phyloP scores from a whole-genome alignment of 2,888 invertebrate genomes.

The Arctia plantaginis region DNA sequence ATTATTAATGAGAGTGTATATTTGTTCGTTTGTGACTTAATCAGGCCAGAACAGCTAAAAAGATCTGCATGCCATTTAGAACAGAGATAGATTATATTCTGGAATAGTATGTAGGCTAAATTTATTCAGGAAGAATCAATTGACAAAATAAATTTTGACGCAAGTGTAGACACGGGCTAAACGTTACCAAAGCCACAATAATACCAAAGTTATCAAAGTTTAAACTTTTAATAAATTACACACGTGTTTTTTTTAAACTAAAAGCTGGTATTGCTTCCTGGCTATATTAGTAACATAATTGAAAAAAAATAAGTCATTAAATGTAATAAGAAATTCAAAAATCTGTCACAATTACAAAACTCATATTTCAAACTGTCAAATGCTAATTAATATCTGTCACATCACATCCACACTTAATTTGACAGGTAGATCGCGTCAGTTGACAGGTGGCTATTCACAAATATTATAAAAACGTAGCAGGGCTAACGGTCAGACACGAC shows the following conservation, averaged over 20 bases:
- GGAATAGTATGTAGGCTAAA: too few species aligned
- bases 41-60: too few species aligned
- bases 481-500: conserved; percentile 13
- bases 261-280: neutral
- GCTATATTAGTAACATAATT: neutral
- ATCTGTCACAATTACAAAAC: neutral
- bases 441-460: conserved; percentile 20
- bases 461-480: conserved; percentile 17
- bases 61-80: too few species aligned
- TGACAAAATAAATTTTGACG: neutral
- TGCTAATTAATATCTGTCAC: conserved; percentile 21
- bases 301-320: neutral
- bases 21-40: too few species aligned
- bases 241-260: too few species aligned
- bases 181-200: too few species aligned
- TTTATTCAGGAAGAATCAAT: too few species aligned
- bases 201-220: neutral
- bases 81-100: too few species aligned
- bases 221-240: too few species aligned
- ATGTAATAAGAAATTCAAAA: neutral
- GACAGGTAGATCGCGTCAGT: conserved; percentile 14
- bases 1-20: too few species aligned
- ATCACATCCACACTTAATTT: conserved; percentile 16
- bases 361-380: conserved; percentile 10
- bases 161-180: neutral